A percentile compares a stretch with the other conserved stretches of the same genome.
phyloP scores from a whole-genome alignment of 2,797 vertebrate species.

The Glyptemys insculpta region DNA sequence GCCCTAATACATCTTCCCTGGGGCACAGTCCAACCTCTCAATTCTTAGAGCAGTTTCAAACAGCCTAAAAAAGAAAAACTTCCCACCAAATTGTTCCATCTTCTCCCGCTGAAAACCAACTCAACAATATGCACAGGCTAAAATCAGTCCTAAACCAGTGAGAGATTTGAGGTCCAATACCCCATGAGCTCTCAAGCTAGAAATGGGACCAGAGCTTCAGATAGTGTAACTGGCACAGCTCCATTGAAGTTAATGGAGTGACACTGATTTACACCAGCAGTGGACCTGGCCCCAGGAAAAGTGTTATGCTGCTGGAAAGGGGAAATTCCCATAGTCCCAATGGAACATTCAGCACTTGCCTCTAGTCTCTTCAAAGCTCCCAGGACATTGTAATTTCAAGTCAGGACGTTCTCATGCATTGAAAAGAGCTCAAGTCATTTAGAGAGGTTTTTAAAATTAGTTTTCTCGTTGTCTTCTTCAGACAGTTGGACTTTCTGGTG shows the following conservation, averaged over 20 bases:
- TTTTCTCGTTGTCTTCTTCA: neutral
- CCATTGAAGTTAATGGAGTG: no score
- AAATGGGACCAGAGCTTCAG: neutral
- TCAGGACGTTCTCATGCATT: neutral
- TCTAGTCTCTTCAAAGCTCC: rapidly evolving
- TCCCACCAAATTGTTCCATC: neutral
- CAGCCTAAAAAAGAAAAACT: neutral
- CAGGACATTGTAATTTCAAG: neutral
- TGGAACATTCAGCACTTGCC: neutral
- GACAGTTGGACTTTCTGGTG: neutral
- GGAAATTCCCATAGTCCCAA: neutral
- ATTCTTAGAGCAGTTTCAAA: neutral
- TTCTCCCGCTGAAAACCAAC: neutral
- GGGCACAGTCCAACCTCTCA: neutral
- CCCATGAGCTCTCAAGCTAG: rapidly evolving
- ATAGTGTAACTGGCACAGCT: neutral
- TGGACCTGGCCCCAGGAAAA: neutral
- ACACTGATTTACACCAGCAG: neutral
- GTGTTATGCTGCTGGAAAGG: neutral
- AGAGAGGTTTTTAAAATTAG: neutral
- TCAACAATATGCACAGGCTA: neutral
- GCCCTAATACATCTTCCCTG: neutral
- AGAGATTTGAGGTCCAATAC: neutral
- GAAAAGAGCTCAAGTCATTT: rapidly evolving
- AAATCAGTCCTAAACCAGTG: neutral